Percentiles rank a stretch among this genome's conserved stretches.
phyloP scores from a whole-genome alignment of 2,888 invertebrate genomes.

The Microctonus aethiopoides region DNA sequence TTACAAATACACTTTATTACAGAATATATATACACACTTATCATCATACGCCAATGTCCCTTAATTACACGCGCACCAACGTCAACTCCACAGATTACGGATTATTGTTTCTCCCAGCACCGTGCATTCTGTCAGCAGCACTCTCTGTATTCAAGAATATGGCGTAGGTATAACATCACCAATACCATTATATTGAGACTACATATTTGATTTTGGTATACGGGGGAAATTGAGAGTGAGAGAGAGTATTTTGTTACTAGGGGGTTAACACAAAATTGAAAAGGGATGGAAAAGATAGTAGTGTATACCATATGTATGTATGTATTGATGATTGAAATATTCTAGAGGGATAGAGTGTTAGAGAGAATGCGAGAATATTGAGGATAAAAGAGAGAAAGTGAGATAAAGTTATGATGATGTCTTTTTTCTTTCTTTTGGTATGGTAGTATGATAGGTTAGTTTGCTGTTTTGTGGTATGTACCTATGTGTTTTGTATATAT shows the following conservation, averaged over 20 bases:
- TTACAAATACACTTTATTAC: constrained; percentile 22
- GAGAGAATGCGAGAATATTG: no score
- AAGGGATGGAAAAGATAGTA: background rate
- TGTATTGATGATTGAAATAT: background rate
- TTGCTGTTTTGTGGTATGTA: no score
- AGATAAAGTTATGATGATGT: no score
- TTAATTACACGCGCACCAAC: constrained; percentile 54
- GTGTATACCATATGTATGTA: background rate
- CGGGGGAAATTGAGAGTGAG: constrained; percentile 50
- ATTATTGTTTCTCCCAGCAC: constrained; percentile 47
- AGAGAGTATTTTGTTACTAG: constrained; percentile 13
- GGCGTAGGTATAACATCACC: constrained; percentile 39
- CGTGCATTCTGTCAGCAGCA: constrained; percentile 57
- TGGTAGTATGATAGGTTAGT: no score
- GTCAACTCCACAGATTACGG: constrained; percentile 44
- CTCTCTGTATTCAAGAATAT: constrained; percentile 39
- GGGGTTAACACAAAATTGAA: background rate
- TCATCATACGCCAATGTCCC: constrained; percentile 26
- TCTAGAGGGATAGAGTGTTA: background rate
- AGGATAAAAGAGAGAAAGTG: no score
- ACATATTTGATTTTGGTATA: background rate
- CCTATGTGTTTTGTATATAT: no score
- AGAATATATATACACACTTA: constrained; percentile 55
- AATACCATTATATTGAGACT: background rate
- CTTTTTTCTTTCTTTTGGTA: no score